phyloP scores from a whole-genome alignment of 53 echinoderm and acorn worm species.

The Stichopus horrens region DNA sequence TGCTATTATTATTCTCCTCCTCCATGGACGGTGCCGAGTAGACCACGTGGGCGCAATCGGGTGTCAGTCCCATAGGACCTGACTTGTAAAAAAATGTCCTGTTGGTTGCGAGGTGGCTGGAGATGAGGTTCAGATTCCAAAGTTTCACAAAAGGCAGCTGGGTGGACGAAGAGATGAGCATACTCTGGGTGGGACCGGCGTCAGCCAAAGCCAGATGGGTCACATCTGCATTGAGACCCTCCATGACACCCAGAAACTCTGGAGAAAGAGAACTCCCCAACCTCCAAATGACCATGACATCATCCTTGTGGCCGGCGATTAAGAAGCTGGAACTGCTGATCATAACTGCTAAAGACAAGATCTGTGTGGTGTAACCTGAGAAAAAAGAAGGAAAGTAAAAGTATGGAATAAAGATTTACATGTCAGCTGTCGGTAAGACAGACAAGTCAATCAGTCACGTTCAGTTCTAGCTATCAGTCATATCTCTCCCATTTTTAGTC shows the following conservation, averaged over 20 bases:
- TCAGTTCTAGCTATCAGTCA: too few species aligned
- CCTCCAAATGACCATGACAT: conserved; percentile 26
- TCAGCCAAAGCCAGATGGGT: conserved; percentile 5
- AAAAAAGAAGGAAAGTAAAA: neutral
- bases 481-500: too few species aligned
- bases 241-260: conserved; percentile 21
- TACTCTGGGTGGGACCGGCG: neutral
- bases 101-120: conserved; percentile 13
- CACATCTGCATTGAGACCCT: conserved; percentile 34
- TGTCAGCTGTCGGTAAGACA: too few species aligned
- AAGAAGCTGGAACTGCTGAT: neutral
- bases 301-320: conserved; percentile 18
- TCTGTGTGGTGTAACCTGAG: conserved; percentile 6
- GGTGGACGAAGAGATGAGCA: conserved; percentile 29
- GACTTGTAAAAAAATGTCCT: conserved; percentile 36
- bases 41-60: conserved; percentile 1
- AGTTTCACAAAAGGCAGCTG: conserved; percentile 18
- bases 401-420: neutral
- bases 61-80: conserved; percentile 15
- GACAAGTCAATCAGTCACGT: too few species aligned
- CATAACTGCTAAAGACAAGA: neutral
- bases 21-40: neutral
- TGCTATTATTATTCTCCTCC: too few species aligned
- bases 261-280: neutral
- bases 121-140: conserved; percentile 24